A percentile compares a stretch with the other conserved stretches of the same genome.
These are phyloP conservation scores for Garrulus glandarius DNA, from an alignment of 2,797 vertebrate genomes.

Conservation along the genomic window DNA sequence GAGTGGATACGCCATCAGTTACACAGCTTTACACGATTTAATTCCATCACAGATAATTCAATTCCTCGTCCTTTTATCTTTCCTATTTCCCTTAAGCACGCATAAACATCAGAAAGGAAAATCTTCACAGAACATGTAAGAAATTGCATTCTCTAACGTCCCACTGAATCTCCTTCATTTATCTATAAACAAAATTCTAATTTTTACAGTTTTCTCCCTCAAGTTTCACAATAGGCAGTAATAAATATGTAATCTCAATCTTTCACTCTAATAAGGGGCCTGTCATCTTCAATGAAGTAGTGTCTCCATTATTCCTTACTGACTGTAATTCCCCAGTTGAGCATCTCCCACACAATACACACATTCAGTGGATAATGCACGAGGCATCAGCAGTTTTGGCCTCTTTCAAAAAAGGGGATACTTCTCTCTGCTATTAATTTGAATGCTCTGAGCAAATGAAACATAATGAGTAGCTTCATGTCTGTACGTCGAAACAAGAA, in stretches of 20 bases:
- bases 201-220: neutral
- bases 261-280: neutral
- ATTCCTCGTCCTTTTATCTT: neutral
- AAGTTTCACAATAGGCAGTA: neutral
- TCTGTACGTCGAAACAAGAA: neutral
- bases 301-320: neutral
- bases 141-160: neutral
- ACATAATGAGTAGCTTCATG: neutral
- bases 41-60: neutral
- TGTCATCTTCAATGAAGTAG: neutral
- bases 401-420: neutral
- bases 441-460: neutral
- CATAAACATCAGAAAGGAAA: neutral
- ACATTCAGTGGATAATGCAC: neutral
- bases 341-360: neutral
- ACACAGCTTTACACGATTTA: neutral
- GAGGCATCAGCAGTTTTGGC: neutral
- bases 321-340: neutral
- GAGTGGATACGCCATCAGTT: neutral
- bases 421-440: neutral
- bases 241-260: neutral
- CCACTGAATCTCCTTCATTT: neutral
- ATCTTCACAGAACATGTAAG: neutral
- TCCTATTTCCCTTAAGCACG: neutral
- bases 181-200: neutral